These are phyloP conservation scores for Aulostomus chinensis DNA, from an alignment of 2,797 vertebrate species.

Conservation along the genomic window DNA sequence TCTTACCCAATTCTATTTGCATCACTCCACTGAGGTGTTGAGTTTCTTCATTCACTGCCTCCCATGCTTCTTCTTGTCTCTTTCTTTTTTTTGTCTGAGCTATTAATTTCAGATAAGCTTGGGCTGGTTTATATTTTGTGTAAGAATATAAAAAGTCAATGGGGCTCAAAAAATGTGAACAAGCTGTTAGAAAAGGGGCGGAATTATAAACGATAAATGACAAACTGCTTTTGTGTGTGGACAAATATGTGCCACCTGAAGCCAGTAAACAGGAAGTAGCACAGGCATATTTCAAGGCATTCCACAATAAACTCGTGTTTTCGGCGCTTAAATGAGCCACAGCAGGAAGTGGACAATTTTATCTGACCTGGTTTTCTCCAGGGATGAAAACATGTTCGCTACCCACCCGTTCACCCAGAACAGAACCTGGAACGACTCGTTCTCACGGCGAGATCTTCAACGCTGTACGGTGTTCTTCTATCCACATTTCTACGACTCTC, in stretches of 20 bases:
- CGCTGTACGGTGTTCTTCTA: too few relatives aligned
- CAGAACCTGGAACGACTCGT: too few relatives aligned
- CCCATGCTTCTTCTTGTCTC: too few relatives aligned
- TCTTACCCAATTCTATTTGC: conserved; percentile 23
- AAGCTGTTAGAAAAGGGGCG: neutral
- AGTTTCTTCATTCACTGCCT: neutral
- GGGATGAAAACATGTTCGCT: conserved; percentile 6
- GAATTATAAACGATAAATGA: conserved; percentile 1
- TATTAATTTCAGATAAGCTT: neutral
- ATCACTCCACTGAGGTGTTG: conserved; percentile 13
- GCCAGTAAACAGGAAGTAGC: too few relatives aligned
- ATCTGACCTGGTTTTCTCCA: neutral
- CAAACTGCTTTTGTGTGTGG: too few relatives aligned
- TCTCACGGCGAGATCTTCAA: too few relatives aligned
- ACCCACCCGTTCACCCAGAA: neutral
- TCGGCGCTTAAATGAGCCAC: too few relatives aligned
- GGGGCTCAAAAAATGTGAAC: neutral
- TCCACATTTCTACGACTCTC: too few relatives aligned
- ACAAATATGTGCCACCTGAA: too few relatives aligned
- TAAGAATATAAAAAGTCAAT: neutral
- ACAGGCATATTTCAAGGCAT: neutral
- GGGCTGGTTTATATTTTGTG: neutral
- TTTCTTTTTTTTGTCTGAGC: neutral
- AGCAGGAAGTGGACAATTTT: conserved; percentile 28
- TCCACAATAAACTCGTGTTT: too few relatives aligned